Evolutionary conservation across 2,888 invertebrate genomes (phyloP).

Genomic region (Macaria notata): DNA sequence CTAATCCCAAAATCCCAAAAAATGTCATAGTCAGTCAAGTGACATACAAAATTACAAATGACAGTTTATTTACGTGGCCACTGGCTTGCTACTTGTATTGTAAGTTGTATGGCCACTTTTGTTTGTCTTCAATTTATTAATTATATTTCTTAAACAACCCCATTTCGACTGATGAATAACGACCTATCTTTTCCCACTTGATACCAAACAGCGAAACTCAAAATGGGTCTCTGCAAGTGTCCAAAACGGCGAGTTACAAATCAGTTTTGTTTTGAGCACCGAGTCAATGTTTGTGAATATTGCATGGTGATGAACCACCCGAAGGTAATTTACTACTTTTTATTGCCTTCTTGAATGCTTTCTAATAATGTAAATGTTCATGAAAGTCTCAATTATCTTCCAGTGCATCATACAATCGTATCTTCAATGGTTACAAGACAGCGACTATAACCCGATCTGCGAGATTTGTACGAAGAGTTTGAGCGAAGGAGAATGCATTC

Average conservation of each 20-base stretch:
- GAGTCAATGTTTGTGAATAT: constrained; percentile 99
- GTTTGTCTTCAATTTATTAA: constrained; percentile 38
- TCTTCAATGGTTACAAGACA: constrained; percentile 98
- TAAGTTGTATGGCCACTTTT: constrained; percentile 29
- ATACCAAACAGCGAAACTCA: constrained; percentile 30
- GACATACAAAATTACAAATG: constrained; percentile 36
- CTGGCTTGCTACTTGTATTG: constrained; percentile 19
- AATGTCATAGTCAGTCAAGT: constrained; percentile 1
- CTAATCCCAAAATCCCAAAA: too few relatives aligned
- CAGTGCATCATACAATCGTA: constrained; percentile 99
- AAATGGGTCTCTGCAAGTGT: constrained; percentile 99
- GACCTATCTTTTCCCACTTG: constrained; percentile 21
- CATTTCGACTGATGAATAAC: constrained; percentile 1
- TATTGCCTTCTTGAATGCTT: neutral
- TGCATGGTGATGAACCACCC: constrained; percentile 98
- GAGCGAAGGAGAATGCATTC: constrained; percentile 91
- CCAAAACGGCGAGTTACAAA: constrained; percentile 98
- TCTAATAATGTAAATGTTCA: constrained; percentile 4
- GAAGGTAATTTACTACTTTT: constrained; percentile 85
- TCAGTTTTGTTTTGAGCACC: constrained; percentile 99
- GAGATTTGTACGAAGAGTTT: constrained; percentile 92
- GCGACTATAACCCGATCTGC: constrained; percentile 97
- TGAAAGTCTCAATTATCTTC: constrained; percentile 45
- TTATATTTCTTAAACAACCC: neutral
- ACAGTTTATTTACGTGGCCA: constrained; percentile 60